Conservation (phyloP, 2,797 vertebrate species). For the Peromyscus aztecus region DNA sequence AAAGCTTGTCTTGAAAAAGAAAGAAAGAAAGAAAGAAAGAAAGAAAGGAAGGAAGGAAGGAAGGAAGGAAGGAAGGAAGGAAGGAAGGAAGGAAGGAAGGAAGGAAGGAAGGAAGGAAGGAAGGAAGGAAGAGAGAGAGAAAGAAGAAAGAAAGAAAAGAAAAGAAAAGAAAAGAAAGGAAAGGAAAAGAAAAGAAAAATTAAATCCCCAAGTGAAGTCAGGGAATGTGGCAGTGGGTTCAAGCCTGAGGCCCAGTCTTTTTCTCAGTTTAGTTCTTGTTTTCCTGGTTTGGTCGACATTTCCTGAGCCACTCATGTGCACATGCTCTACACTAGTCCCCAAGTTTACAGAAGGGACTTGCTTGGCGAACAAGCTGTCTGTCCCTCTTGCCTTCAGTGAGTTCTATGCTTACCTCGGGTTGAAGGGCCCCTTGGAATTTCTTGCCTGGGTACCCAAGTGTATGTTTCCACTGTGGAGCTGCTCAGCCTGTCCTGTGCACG, state of each 20-base stretch:
- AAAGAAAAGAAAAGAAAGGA: not conserved
- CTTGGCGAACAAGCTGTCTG: not conserved
- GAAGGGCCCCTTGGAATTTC: not conserved
- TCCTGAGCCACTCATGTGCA: not conserved
- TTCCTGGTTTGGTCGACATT: not conserved
- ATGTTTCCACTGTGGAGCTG: not conserved
- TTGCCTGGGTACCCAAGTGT: not conserved
- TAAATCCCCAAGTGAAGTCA: not conserved
- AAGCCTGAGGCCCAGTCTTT: not conserved
- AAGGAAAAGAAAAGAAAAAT: not conserved
- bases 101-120: too few relatives aligned
- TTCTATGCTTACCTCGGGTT: not conserved
- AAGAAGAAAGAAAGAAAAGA: accelerated
- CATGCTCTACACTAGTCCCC: not conserved
- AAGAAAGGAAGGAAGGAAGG: accelerated
- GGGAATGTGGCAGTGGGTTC: not conserved
- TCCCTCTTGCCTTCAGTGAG: too few relatives aligned
- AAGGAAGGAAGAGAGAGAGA: accelerated
- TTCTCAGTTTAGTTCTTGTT: not conserved
- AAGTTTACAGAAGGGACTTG: not conserved
- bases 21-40: too few relatives aligned
- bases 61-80: accelerated
- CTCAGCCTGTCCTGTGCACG: not conserved
- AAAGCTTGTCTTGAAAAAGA: too few relatives aligned
- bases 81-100: too few relatives aligned